Percentiles rank a stretch among this genome's conserved stretches.
Evolutionary conservation across 2,113 vertebrate species (phyloP).

Genomic region (Girardinichthys multiradiatus): DNA sequence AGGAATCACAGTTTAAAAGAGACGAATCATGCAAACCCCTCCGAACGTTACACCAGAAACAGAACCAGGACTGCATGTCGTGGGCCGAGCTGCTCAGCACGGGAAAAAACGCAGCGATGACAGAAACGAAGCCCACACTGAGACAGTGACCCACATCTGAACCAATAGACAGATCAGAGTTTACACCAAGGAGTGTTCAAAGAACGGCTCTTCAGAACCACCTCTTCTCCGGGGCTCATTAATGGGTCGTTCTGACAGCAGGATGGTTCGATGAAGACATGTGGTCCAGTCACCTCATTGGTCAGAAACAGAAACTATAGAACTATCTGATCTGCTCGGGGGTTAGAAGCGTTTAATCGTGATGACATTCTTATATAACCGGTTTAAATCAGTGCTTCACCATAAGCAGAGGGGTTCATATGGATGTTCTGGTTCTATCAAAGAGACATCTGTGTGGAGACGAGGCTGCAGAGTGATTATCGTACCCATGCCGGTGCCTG

Average conservation of each 20-base stretch:
- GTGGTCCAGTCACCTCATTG: background rate
- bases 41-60: no score
- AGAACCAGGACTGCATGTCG: no score
- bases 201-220: background rate
- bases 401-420: no score
- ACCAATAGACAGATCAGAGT: background rate
- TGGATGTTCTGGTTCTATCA: background rate
- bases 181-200: background rate
- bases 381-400: background rate
- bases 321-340: background rate
- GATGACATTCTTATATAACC: no score
- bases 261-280: background rate
- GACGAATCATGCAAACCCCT: no score
- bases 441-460: no score
- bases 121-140: background rate
- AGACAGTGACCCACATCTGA: background rate
- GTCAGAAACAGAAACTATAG: background rate
- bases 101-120: no score
- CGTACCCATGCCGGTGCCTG: slow-evolving; percentile 88
- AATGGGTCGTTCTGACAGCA: background rate
- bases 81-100: no score
- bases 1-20: background rate
- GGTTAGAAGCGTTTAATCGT: background rate
- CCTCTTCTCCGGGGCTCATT: no score
- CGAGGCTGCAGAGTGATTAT: background rate